phyloP scores from a whole-genome alignment of 1,140 invertebrate species.

The Lamellibrachia luymesi region DNA sequence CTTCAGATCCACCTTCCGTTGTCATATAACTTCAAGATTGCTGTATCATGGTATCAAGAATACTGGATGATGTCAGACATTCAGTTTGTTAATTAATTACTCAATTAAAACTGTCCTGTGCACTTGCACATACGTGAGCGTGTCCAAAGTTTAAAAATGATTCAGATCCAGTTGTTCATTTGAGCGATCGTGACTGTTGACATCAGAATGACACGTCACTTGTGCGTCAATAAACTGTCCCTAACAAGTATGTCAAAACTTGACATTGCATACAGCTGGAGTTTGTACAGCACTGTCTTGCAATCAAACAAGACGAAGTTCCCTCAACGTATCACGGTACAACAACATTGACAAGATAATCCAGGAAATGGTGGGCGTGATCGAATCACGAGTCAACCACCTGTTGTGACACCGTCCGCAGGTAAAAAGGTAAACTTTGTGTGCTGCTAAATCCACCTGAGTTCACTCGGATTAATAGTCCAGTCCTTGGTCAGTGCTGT shows the following conservation, averaged over 20 bases:
- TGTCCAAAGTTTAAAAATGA: background rate
- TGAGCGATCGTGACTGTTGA: background rate
- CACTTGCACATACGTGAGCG: background rate
- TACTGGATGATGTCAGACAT: background rate
- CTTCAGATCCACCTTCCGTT: background rate
- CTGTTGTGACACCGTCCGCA: background rate
- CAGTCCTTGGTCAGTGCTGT: background rate
- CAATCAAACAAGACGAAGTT: background rate
- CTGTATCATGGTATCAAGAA: background rate
- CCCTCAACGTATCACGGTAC: background rate
- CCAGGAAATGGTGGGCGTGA: background rate
- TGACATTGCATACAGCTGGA: background rate
- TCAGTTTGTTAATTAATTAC: background rate
- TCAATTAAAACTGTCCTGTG: background rate
- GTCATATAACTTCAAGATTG: background rate
- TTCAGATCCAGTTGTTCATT: background rate
- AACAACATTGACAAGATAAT: background rate
- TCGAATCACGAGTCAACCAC: background rate
- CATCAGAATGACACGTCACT: background rate
- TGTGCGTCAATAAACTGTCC: background rate
- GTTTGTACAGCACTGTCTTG: background rate
- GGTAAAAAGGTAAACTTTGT: background rate
- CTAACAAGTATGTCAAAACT: background rate
- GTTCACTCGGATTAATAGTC: background rate
- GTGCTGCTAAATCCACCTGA: background rate